Conservation (phyloP, 2,113 vertebrate genomes). For the Pelodiscus sinensis region DNA sequence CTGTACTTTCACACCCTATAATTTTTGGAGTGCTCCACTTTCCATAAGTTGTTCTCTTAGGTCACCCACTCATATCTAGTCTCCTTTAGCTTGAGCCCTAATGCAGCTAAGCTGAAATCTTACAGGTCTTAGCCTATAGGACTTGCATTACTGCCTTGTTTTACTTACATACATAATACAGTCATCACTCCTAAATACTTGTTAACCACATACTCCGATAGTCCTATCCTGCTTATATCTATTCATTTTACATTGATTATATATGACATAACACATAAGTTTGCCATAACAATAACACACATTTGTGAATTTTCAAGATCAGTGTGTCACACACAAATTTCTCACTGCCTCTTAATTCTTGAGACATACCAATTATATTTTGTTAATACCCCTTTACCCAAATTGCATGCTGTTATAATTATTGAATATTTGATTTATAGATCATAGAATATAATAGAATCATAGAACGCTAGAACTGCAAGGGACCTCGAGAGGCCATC, state of each 20-base stretch:
- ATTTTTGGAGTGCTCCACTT: not conserved
- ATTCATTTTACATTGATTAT: not conserved
- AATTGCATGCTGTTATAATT: slow-evolving; percentile 26
- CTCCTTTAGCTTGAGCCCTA: not conserved
- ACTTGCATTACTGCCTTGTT: not conserved
- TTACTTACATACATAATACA: not conserved
- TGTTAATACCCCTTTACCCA: slow-evolving; percentile 21
- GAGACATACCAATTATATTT: slow-evolving; percentile 29
- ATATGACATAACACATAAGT: not conserved
- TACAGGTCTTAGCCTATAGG: not conserved
- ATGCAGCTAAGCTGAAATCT: not conserved
- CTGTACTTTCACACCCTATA: not conserved
- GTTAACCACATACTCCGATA: not conserved
- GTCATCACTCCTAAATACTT: not conserved
- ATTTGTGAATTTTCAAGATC: slow-evolving; percentile 46
- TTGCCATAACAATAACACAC: not conserved
- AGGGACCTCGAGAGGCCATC: too few species aligned
- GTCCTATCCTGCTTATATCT: not conserved
- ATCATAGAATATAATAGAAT: not conserved
- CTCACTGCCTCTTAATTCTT: not conserved
- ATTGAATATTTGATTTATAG: slow-evolving; percentile 31
- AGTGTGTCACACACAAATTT: not conserved
- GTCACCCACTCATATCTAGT: not conserved
- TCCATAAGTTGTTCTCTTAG: not conserved
- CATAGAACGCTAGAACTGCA: too few species aligned